Evolutionary conservation across 2,888 invertebrate genomes (phyloP).

Genomic region (Trachelus tabidus): DNA sequence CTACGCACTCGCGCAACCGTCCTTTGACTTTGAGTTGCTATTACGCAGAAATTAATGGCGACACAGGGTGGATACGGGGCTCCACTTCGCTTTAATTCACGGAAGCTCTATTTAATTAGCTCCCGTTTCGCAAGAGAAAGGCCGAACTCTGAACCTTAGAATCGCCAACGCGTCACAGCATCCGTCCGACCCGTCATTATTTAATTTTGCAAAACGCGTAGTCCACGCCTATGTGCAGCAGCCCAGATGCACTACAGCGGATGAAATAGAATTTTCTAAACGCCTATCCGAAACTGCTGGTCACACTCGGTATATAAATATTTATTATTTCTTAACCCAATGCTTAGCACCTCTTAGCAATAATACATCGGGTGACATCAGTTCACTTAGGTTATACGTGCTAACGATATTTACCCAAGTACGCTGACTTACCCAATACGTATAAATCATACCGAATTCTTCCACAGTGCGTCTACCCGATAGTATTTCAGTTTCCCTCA

Average conservation of each 20-base stretch:
- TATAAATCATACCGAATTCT: background rate
- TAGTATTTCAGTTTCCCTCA: too few species aligned
- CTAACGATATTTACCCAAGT: background rate
- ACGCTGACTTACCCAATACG: background rate
- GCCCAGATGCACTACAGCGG: background rate
- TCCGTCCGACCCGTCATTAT: background rate
- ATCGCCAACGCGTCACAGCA: background rate
- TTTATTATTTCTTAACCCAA: background rate
- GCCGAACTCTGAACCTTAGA: background rate
- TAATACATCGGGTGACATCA: background rate
- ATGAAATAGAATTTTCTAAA: background rate
- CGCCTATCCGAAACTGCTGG: background rate
- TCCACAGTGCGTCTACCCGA: background rate
- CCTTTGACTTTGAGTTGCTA: conserved; percentile 23
- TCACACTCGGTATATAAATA: background rate
- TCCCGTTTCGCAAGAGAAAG: background rate
- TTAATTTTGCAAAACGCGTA: background rate
- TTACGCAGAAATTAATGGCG: conserved; percentile 32
- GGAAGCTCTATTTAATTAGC: background rate
- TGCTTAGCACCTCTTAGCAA: background rate
- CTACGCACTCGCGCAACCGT: conserved; percentile 21
- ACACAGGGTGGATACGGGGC: conserved; percentile 9
- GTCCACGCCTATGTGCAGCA: background rate
- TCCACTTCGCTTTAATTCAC: background rate
- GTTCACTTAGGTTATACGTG: background rate